These are phyloP conservation scores for Heloderma charlesbogerti DNA, from an alignment of 2,113 vertebrate species.

Conservation along the genomic window DNA sequence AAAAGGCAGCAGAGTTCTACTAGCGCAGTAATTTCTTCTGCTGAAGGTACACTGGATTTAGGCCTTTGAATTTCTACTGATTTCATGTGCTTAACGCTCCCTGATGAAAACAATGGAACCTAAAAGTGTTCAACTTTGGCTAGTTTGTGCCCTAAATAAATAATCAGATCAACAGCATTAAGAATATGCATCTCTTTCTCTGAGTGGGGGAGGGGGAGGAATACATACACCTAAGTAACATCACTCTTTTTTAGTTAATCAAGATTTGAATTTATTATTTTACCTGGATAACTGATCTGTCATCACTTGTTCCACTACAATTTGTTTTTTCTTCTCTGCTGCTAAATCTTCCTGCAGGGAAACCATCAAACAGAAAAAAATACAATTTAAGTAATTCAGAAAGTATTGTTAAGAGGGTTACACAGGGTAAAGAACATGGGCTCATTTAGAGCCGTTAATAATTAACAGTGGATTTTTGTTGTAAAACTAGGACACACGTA, in stretches of 20 bases:
- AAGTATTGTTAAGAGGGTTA: slow-evolving; percentile 11
- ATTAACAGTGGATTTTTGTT: neutral
- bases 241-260: slow-evolving; percentile 7
- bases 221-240: neutral
- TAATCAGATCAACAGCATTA: neutral
- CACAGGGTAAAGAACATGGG: neutral
- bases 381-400: slow-evolving; percentile 34
- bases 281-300: slow-evolving; percentile 84
- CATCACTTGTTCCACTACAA: slow-evolving; percentile 85
- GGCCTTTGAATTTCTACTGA: neutral
- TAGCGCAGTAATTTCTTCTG: neutral
- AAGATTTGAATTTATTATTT: slow-evolving; percentile 19
- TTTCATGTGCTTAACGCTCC: neutral
- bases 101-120: neutral
- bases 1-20: too few species aligned
- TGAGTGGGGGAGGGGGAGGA: neutral
- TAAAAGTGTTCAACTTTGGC: neutral
- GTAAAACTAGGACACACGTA: slow-evolving; percentile 32
- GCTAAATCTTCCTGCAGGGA: slow-evolving; percentile 79
- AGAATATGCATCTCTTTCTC: neutral
- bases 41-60: neutral
- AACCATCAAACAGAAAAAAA: slow-evolving; percentile 27
- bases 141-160: neutral
- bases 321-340: slow-evolving; percentile 79
- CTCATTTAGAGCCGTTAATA: neutral